Percentiles rank a stretch among this genome's conserved stretches.
These are phyloP conservation scores for Boleophthalmus pectinirostris DNA, from an alignment of 2,113 vertebrate genomes.

Conservation along the genomic window DNA sequence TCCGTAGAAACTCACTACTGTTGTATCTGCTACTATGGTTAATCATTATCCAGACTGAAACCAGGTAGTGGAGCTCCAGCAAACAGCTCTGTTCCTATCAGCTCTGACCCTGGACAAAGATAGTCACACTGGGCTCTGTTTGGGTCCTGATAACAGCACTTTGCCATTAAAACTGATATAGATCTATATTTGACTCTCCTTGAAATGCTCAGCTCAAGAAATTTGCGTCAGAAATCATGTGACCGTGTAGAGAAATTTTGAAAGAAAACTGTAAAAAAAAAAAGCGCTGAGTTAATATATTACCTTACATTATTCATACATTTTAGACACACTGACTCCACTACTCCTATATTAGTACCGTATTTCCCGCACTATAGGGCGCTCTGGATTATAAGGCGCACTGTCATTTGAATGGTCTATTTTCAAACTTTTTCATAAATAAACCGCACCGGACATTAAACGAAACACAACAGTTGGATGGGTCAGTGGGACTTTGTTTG, in stretches of 20 bases:
- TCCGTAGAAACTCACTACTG: constrained; percentile 55
- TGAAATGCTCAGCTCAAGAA: constrained; percentile 49
- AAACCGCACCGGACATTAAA: too few relatives aligned
- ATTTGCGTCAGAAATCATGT: constrained; percentile 1
- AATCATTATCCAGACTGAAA: constrained; percentile 87
- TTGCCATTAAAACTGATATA: constrained; percentile 22
- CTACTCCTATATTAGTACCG: too few relatives aligned
- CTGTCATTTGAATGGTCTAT: too few relatives aligned
- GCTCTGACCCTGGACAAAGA: constrained; percentile 56
- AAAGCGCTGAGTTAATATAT: not conserved
- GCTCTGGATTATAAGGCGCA: too few relatives aligned
- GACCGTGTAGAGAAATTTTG: not conserved
- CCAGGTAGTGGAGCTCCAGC: constrained; percentile 53
- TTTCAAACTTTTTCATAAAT: too few relatives aligned
- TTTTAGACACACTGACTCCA: not conserved
- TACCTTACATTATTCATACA: not conserved
- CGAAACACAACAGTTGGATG: too few relatives aligned
- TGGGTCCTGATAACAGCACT: constrained; percentile 3
- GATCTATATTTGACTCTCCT: constrained; percentile 5
- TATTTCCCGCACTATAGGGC: too few relatives aligned
- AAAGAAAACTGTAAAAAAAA: not conserved
- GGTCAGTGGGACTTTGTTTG: too few relatives aligned
- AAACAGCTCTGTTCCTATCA: constrained; percentile 65
- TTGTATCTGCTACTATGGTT: constrained; percentile 67
- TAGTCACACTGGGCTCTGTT: constrained; percentile 23